Base-by-base conservation (phyloP, 2,113 vertebrate genomes). In the Zingel zingel region DNA sequence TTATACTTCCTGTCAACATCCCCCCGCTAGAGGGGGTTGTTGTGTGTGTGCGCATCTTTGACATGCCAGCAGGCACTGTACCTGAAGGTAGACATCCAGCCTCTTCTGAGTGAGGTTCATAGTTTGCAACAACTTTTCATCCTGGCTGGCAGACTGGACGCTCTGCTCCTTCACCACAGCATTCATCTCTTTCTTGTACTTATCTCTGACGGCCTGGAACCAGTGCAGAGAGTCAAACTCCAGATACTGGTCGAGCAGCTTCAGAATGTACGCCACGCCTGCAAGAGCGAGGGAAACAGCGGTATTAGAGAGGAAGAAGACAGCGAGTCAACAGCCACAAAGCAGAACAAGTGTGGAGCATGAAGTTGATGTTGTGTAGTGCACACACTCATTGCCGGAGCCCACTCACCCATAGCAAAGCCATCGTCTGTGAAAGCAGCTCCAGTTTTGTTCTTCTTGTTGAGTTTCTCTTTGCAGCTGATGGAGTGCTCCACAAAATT, bases 71-170 rank as follows among this genome's bases (percentile, higher is more conserved):
- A 53, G 14, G 13, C 8, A 18, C 12, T 19, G 19, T 93, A 98
- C 98, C 98, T 98, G 98, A 54, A 99, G 95, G 92, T 96, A 99
- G 77, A 98, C 81, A 50, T 99, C 98, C 82, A 99, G 94, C 57
- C 98, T 95, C 92, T 99, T 99, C 94, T 99, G 98, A 3, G 98
- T 99, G 43, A 99, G 97, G 86, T 98, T 99, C 98, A 99, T 99
- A 0, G 98, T 99, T 78, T 99, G 98, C 2, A 99, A 93, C 14
- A 99, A 90, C 78, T 99, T 99, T 67, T 99, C 98, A 85, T 99
- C 98, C 90, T 98, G 98, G 91, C 95, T 95, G 68, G 95, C 87
- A 16, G 97, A 95, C 84, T 98, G 97, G 15, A 98, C 93, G 0
- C 95, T 97, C 94, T 99, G 98, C 88, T 99, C 98, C 88, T 99